phyloP scores from a whole-genome alignment of 2,888 invertebrate genomes.

The Chironomus tentans region DNA sequence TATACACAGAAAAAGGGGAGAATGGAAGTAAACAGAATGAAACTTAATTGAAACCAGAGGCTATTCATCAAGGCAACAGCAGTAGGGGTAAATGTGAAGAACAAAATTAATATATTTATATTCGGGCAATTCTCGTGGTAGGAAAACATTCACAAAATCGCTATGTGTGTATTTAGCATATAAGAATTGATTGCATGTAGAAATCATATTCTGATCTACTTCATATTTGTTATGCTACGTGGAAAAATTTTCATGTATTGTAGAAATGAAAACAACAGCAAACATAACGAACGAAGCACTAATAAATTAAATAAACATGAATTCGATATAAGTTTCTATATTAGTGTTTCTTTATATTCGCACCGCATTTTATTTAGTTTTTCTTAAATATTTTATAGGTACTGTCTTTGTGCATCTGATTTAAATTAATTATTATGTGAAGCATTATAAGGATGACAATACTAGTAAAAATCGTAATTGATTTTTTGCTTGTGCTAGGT shows the following conservation, averaged over 20 bases:
- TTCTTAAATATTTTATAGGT: too few relatives aligned
- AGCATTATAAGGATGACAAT: too few relatives aligned
- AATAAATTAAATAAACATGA: slow-evolving; percentile 27
- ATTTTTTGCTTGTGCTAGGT: too few relatives aligned
- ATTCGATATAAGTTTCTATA: slow-evolving; percentile 2
- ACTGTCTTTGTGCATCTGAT: too few relatives aligned
- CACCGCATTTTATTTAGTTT: too few relatives aligned
- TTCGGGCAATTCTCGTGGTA: background rate
- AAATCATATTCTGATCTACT: slow-evolving; percentile 17
- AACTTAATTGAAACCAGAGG: slow-evolving; percentile 25
- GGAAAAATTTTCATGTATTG: background rate
- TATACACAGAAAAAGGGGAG: background rate
- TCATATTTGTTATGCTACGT: background rate
- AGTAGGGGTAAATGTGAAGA: background rate
- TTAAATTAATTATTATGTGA: too few relatives aligned
- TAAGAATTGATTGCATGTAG: slow-evolving; percentile 19
- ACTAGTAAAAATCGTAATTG: too few relatives aligned
- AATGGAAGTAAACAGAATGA: slow-evolving; percentile 5
- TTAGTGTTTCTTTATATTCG: too few relatives aligned
- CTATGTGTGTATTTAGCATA: background rate
- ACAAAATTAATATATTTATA: background rate
- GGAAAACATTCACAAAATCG: background rate
- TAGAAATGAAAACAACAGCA: slow-evolving; percentile 16
- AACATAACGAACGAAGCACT: slow-evolving; percentile 26
- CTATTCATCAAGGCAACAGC: slow-evolving; percentile 1